Evolutionary conservation across 2,888 invertebrate genomes (phyloP).

Genomic region (Stenoptilia bipunctidactyla): DNA sequence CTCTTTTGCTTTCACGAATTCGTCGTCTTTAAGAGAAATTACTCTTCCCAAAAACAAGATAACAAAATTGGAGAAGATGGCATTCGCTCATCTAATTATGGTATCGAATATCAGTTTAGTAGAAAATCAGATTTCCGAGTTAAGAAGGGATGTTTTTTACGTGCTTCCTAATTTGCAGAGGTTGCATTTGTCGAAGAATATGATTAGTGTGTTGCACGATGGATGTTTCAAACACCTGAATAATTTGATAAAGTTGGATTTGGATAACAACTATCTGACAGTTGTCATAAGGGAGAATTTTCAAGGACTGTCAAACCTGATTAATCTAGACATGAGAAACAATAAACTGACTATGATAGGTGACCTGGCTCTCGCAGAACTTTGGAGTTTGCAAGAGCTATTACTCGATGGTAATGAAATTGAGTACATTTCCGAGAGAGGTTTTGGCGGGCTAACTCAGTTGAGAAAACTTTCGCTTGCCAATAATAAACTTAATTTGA

Average conservation of each 20-base stretch:
- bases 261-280: conserved; percentile 81
- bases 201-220: conserved; percentile 86
- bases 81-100: conserved; percentile 81
- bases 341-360: conserved; percentile 85
- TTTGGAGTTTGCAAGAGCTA: conserved; percentile 80
- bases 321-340: conserved; percentile 79
- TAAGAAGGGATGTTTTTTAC: conserved; percentile 81
- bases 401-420: conserved; percentile 79
- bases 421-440: conserved; percentile 81
- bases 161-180: conserved; percentile 80
- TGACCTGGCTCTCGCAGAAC: conserved; percentile 84
- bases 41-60: conserved; percentile 81
- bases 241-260: conserved; percentile 82
- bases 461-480: conserved; percentile 79
- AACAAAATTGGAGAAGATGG: conserved; percentile 74
- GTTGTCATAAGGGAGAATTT: conserved; percentile 84
- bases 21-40: conserved; percentile 77
- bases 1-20: conserved; percentile 82
- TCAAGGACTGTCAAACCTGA: conserved; percentile 79
- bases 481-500: conserved; percentile 79
- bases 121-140: conserved; percentile 81
- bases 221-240: conserved; percentile 83
- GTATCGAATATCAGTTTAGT: conserved; percentile 79
- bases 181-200: conserved; percentile 87
- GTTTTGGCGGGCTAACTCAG: conserved; percentile 81